Evolutionary conservation across 1,140 invertebrate genomes (phyloP).

Genomic region (Polyergus mexicanus): DNA sequence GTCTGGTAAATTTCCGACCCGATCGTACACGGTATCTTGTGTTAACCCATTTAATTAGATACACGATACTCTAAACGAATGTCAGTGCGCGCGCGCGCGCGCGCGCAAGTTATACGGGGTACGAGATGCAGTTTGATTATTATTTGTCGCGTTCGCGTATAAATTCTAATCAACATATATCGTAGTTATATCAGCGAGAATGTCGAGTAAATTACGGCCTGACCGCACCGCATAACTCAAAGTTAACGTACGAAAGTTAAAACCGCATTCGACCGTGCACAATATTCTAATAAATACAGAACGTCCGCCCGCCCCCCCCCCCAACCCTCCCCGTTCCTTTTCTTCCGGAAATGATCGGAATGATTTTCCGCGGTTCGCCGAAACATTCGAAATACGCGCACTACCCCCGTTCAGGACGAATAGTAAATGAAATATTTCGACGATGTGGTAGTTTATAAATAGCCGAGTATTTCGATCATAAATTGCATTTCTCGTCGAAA

Average conservation of each 20-base stretch:
- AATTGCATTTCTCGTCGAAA: conserved; percentile 4
- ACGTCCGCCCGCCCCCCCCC: too few relatives aligned
- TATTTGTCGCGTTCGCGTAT: conserved; percentile 56
- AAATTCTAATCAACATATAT: conserved; percentile 63
- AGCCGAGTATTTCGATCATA: conserved; percentile 30
- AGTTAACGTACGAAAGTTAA: conserved; percentile 52
- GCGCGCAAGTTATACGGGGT: not conserved
- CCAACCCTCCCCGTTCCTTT: not conserved
- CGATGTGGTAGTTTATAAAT: not conserved
- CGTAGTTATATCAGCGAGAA: conserved; percentile 55
- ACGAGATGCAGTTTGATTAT: conserved; percentile 59
- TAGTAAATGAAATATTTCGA: conserved; percentile 47
- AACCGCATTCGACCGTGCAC: conserved; percentile 51
- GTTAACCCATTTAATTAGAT: conserved; percentile 51
- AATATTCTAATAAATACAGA: conserved; percentile 57
- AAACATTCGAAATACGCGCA: conserved; percentile 50
- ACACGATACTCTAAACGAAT: conserved; percentile 38
- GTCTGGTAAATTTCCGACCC: conserved; percentile 48
- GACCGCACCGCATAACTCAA: conserved; percentile 48
- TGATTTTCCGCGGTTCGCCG: conserved; percentile 61
- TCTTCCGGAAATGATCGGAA: conserved; percentile 55
- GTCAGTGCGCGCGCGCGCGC: not conserved
- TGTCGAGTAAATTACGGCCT: conserved; percentile 50
- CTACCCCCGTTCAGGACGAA: not conserved
- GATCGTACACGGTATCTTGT: conserved; percentile 10